Base-by-base conservation (phyloP, 1,140 invertebrate genomes). In the Trichoplusia ni region DNA sequence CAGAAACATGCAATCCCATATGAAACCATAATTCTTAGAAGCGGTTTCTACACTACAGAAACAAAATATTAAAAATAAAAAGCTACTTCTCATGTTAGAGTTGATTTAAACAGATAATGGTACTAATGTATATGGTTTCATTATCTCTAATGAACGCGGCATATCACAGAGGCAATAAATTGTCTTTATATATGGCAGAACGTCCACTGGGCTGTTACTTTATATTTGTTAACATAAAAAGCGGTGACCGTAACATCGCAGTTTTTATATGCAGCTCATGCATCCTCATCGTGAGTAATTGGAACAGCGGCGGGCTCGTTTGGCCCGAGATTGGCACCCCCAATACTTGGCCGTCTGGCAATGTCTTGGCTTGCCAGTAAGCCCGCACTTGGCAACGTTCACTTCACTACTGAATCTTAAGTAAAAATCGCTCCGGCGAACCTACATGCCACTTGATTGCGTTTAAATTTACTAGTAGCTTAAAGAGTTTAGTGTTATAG, bases 351-450 rank as follows among this genome's bases (percentile, higher is more conserved):
- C 44, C 25, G 35, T 25, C 53, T 40, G 21, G 23, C 33, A 56
- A 16, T 40, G 37, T 42, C 35, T 56, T 40, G 53, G 53, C 37
- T 18, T 9, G 35, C 53, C 53, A 56, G 35, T 6, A 16, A 27
- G 46, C 46, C 46, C 46, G 25, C 35, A 56, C 27, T 59, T 59
- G 56, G 56, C 56, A 59, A 25, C 40, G 38, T n/a, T 31, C 56
- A 21, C 56, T 29, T 21, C n/a, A 9, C 38, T 46, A 35, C 38
- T 59, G 56, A 44, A 59, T 59, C 38, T 59, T 46, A 59, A 59
- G 56, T 33, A 44, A 33, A 33, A 58, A 58, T 31, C 56, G 23
- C 27, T 44, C 14, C 25, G 21, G 40, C 18, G 38, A 31, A 44
- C 40, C n/a, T 37, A 13, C 31, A 53, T 23, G 49, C 49, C 31